Conservation (phyloP, 1,140 invertebrate species). For the Micrasema longulum region DNA sequence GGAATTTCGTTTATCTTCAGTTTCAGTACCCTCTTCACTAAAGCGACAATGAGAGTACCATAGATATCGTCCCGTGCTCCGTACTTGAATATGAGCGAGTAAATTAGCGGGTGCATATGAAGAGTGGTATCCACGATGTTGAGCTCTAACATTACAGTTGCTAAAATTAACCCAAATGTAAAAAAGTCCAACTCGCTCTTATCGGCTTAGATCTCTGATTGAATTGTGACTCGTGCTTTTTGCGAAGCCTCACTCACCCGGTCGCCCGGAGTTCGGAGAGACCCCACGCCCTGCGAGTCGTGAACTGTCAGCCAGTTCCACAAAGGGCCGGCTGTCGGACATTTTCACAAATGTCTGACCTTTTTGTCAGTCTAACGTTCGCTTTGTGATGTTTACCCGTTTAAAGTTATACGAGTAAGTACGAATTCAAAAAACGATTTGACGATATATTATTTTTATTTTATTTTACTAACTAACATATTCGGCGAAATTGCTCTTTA, state of each 20-base stretch:
- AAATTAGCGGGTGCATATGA: conserved; percentile 11
- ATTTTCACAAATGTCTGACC: conserved; percentile 35
- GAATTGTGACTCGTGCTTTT: not conserved
- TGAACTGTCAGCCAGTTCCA: conserved; percentile 19
- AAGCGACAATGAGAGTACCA: not conserved
- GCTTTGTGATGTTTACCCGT: conserved; percentile 27
- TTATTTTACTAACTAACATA: too few relatives aligned
- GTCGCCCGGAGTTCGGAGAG: not conserved
- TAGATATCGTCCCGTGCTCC: conserved; percentile 1
- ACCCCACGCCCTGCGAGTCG: not conserved
- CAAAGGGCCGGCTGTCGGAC: conserved; percentile 31
- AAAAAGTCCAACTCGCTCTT: not conserved
- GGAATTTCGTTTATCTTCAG: too few relatives aligned
- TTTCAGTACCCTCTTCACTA: too few relatives aligned
- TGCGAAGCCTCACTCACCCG: not conserved
- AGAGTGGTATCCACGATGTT: too few relatives aligned
- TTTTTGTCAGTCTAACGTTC: conserved; percentile 31
- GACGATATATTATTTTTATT: too few relatives aligned
- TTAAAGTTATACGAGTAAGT: not conserved
- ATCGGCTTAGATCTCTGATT: too few relatives aligned
- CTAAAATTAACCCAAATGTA: too few relatives aligned
- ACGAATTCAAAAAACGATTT: too few relatives aligned
- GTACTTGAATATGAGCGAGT: conserved; percentile 8
- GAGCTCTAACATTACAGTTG: not conserved
- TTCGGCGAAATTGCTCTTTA: too few relatives aligned